A percentile compares a stretch with the other conserved stretches of the same genome.
phyloP scores from a whole-genome alignment of 1,140 invertebrate genomes.

The Trichonephila inaurata region DNA sequence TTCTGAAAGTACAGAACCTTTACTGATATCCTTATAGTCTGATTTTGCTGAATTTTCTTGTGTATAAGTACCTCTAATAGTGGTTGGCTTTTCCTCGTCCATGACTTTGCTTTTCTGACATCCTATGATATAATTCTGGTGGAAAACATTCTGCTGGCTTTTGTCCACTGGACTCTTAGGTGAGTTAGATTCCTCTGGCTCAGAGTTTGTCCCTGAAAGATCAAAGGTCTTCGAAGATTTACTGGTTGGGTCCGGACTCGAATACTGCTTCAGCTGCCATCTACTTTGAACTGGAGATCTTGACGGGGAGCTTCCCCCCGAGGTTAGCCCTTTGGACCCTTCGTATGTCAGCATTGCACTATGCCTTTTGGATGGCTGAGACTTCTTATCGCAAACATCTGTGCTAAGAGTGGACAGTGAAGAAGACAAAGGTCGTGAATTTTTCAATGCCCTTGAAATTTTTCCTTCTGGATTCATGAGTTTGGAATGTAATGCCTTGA shows the following conservation, averaged over 20 bases:
- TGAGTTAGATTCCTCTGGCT: neutral
- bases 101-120: neutral
- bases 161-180: neutral
- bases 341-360: slow-evolving; percentile 32
- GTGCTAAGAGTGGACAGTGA: neutral
- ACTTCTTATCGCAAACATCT: neutral
- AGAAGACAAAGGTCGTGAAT: neutral
- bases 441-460: neutral
- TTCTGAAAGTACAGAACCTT: neutral
- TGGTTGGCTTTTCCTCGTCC: neutral
- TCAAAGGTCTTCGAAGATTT: neutral
- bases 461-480: neutral
- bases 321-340: neutral
- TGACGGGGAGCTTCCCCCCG: neutral
- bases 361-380: slow-evolving; percentile 6
- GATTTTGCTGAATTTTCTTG: neutral
- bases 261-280: neutral
- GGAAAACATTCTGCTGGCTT: neutral
- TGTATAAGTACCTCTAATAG: neutral
- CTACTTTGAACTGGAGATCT: neutral
- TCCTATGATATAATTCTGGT: neutral
- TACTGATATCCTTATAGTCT: neutral
- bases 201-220: neutral
- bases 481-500: slow-evolving; percentile 48
- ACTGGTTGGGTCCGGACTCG: neutral